phyloP scores from a whole-genome alignment of 2,888 invertebrate genomes.

The Isotomurus palustris region DNA sequence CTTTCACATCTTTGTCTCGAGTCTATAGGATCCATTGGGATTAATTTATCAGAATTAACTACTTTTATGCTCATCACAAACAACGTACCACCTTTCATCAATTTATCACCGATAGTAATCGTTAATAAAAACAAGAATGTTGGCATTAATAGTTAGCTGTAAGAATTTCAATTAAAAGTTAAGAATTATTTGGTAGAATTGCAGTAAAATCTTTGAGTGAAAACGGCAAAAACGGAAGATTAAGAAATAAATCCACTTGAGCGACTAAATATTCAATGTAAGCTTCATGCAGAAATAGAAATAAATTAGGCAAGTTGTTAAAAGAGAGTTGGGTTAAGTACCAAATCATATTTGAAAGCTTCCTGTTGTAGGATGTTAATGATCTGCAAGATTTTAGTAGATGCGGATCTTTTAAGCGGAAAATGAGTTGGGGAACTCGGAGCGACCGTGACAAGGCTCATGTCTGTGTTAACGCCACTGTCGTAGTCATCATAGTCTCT shows the following conservation, averaged over 20 bases:
- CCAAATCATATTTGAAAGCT: conserved; percentile 45
- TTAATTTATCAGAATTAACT: no score
- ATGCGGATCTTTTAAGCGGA: conserved; percentile 24
- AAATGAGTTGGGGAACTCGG: conserved; percentile 32
- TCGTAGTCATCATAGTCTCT: conserved; percentile 40
- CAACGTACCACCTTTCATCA: no score
- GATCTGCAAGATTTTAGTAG: conserved; percentile 43
- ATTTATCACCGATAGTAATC: no score
- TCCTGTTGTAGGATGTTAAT: conserved; percentile 43
- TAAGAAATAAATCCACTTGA: background rate
- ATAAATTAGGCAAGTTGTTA: background rate
- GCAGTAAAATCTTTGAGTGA: no score
- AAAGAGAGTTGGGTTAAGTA: conserved; percentile 33
- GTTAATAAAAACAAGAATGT: no score
- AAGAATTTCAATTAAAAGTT: no score
- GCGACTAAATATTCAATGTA: no score
- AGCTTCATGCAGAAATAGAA: background rate
- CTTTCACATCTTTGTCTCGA: conserved; percentile 41
- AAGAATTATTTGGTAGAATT: no score
- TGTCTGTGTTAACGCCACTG: conserved; percentile 42
- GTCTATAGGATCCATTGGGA: conserved; percentile 13
- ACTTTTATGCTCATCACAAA: no score
- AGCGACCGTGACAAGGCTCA: conserved; percentile 40
- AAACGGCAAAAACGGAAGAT: background rate
- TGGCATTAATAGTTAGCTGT: no score